Evolutionary conservation across 1,140 invertebrate species (phyloP), one percentile per base, ranked within the genome.

Genomic region (Apis dorsata): DNA sequence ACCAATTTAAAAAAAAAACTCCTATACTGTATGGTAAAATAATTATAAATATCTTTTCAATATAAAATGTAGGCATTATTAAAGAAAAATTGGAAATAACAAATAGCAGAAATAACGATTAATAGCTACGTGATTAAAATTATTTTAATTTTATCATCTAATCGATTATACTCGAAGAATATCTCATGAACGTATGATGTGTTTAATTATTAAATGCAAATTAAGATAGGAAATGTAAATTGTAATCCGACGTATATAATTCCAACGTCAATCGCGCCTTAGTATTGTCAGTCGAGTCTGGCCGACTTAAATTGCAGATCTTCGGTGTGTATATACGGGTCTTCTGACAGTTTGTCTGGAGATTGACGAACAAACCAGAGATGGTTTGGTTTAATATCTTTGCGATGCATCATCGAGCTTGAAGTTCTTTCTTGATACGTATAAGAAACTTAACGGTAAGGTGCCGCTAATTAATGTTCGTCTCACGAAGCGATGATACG

Each of bases 321-420:
- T 34, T 59, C 21, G n/a, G 65, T 55, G 69, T 75, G 68, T 71
- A 78, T 49, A 69, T 28, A 69, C 75, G 53, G 59, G 49, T 57
- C 24, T 51, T 11, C 34, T 75, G 70, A 62, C 76, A 62, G 73
- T 69, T 79, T 24, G 66, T 72, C 71, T 65, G 28, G 49, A 74
- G 63, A 86, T 68, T 59, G 81, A 70, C 70, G 71, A 63, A 55
- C 59, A 62, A 55, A 53, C 74, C 84, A 74, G 79, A 78, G 63
- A 66, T 49, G 51, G 60, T 49, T 60, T 62, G 19, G 66, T 68
- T 81, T 55, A 71, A 73, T 75, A 53, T 63, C 15, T 49, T 4
- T 10, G 53, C 44, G 34, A 62, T 34, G 15, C 15, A 8, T 72
- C 69, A 34, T 10, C 24, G 21, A 53, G 34, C 28, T 71, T 62